Evolutionary conservation across 2,888 invertebrate species (phyloP), one percentile per base, ranked within the genome.

Genomic region (Eupithecia insigniata): DNA sequence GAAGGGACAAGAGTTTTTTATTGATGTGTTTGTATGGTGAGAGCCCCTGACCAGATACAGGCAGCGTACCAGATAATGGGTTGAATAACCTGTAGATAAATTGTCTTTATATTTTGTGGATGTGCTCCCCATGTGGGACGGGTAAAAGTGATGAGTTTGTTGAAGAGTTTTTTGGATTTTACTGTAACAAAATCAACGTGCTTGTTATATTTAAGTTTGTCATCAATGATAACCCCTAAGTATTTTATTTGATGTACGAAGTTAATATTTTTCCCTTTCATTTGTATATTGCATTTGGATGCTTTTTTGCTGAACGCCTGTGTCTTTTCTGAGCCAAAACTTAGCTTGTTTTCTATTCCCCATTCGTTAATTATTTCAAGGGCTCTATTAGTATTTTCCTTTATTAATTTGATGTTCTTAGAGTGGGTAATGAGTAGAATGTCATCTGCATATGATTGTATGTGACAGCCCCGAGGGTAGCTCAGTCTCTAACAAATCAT

Each of bases 251-350:
- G 43, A 16, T 43, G 43, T 18, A 43, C 43, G 18, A 43, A 43
- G 5, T 4, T 43, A 3, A 43, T 43, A 4, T 18, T 43, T 43
- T 43, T 3, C 0, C 43, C 43, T 51, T 51, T 22, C 22, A 51
- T 51, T 36, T 36, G 36, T 36, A 36, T 2, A 7, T 36, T 36
- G 2, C 51, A 43, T 12, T 39, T 66, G 10, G 1, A n/a, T 5
- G 70, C n/a, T 43, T 66, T 60, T n/a, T 18, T n/a, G 22, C 61
- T 66, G 32, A 70, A 67, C 0, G 66, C 51, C 7, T 67, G 66
- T 1, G 70, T 60, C 28, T 70, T 70, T 16, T 39, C 60, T 0
- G 70, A 61, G 0, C 65, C 65, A 30, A 70, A 70, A 1, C 1
- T 58, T 1, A 70, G 66, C n/a, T 70, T 70, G 6, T 28, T 30